Evolutionary conservation across 2,113 vertebrate genomes (phyloP).

Genomic region (Psilopsiagon aymara): DNA sequence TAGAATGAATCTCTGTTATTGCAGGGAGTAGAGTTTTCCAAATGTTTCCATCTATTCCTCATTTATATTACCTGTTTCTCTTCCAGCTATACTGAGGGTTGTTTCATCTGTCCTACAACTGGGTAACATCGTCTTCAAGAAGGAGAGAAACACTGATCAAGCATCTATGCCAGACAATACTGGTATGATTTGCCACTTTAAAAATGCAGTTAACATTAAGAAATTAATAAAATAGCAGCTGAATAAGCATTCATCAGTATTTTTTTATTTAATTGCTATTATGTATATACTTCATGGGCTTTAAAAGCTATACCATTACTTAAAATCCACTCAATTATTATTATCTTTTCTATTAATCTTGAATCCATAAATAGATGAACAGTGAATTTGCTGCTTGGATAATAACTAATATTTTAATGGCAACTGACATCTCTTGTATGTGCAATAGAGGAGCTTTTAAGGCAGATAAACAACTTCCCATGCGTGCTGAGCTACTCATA

Average conservation of each 20-base stretch:
- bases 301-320: background rate
- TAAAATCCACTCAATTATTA: background rate
- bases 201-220: background rate
- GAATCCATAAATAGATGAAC: background rate
- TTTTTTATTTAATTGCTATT: background rate
- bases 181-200: constrained; percentile 74
- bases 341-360: background rate
- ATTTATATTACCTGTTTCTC: background rate
- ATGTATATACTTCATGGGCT: background rate
- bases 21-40: background rate
- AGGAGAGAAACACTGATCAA: constrained; percentile 94
- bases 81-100: constrained; percentile 88
- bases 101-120: constrained; percentile 93
- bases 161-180: constrained; percentile 96
- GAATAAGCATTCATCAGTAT: background rate
- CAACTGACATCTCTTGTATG: background rate
- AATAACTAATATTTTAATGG: background rate
- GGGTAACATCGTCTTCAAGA: constrained; percentile 94
- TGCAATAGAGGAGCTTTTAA: background rate
- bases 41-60: background rate
- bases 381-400: background rate
- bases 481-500: background rate
- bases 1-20: background rate
- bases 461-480: background rate
- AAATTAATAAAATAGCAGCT: background rate